These are phyloP conservation scores for Diaphora mendica DNA, from an alignment of 2,888 invertebrate species.

Conservation along the genomic window DNA sequence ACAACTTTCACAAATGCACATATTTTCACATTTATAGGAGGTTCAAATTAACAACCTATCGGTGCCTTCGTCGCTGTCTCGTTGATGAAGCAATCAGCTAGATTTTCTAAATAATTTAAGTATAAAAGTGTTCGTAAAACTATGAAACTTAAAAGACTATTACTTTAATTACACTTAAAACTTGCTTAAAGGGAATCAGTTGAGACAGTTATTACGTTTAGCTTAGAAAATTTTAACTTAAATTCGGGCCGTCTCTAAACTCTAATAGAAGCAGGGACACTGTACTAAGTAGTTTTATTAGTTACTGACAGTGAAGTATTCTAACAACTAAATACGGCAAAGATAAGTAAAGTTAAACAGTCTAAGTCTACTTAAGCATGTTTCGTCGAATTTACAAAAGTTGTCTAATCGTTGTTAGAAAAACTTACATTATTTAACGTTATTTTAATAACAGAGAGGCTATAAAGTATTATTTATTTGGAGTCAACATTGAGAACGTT, in stretches of 20 bases:
- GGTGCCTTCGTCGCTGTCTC: not conserved
- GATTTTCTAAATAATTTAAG: not conserved
- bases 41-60: not conserved
- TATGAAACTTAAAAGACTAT: constrained; percentile 36
- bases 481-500: too few species aligned
- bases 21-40: not conserved
- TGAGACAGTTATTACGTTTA: constrained; percentile 20
- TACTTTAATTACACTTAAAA: constrained; percentile 44
- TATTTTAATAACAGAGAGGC: not conserved
- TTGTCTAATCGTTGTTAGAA: not conserved
- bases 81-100: not conserved
- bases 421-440: not conserved
- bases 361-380: not conserved
- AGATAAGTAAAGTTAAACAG: constrained; percentile 1
- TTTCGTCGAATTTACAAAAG: not conserved
- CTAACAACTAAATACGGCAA: not conserved
- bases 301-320: constrained; percentile 7
- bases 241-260: constrained; percentile 29
- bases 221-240: constrained; percentile 32
- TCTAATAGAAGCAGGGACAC: constrained; percentile 23
- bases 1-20: not conserved
- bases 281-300: constrained; percentile 16
- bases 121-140: constrained; percentile 18
- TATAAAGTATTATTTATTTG: not conserved
- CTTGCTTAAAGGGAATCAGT: constrained; percentile 40